A percentile compares a stretch with the other conserved stretches of the same genome.
These are phyloP conservation scores for Drosophila subsilvestris DNA, from an alignment of 2,888 invertebrate species.

Conservation along the genomic window DNA sequence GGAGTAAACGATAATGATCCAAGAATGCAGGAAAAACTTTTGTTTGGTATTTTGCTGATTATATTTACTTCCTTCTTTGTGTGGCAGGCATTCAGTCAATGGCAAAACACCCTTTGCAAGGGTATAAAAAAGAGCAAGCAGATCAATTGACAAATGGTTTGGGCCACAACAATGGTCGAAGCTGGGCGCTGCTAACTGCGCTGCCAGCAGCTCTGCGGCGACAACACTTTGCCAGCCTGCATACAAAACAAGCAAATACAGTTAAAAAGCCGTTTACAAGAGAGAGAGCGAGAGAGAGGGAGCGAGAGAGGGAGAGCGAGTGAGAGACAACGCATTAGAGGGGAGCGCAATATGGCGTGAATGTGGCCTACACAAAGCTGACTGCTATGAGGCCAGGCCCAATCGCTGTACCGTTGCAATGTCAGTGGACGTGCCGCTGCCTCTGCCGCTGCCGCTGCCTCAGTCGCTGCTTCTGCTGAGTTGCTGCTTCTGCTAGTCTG, in stretches of 20 bases:
- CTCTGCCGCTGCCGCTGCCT: background rate
- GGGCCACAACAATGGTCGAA: conserved; percentile 44
- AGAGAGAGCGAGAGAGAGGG: conserved; percentile 12
- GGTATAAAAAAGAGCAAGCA: conserved; percentile 17
- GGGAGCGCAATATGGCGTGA: background rate
- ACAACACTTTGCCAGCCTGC: conserved; percentile 53
- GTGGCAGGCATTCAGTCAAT: background rate
- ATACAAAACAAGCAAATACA: conserved; percentile 65
- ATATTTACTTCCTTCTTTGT: background rate
- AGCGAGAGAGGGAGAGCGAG: conserved; percentile 31
- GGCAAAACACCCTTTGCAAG: background rate
- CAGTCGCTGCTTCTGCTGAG: conserved; percentile 2
- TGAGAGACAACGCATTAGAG: conserved; percentile 1
- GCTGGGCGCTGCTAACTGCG: conserved; percentile 8
- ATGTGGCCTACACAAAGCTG: conserved; percentile 60
- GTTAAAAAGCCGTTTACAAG: conserved; percentile 53
- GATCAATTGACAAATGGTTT: conserved; percentile 70
- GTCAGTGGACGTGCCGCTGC: conserved; percentile 6
- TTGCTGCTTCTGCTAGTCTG: conserved; percentile 2
- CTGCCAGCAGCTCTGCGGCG: conserved; percentile 34
- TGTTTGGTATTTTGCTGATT: no score
- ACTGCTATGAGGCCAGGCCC: conserved; percentile 58
- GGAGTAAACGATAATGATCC: no score
- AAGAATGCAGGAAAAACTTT: background rate
- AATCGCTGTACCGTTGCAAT: conserved; percentile 64